Evolutionary conservation across 2,797 vertebrate species (phyloP).

Genomic region (Rallus crepitans): DNA sequence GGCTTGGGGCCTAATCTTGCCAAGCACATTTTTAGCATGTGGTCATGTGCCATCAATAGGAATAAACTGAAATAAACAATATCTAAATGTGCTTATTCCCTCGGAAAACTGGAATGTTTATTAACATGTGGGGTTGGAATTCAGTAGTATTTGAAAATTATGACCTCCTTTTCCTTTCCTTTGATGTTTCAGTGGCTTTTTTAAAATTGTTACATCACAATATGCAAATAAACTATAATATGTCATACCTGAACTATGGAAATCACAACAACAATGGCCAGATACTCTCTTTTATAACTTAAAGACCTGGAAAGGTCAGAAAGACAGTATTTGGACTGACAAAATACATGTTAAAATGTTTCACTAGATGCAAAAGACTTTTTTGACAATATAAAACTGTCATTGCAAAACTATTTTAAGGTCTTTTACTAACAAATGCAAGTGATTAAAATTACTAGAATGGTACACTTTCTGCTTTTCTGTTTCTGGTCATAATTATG

Average conservation of each 20-base stretch:
- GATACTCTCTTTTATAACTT: not conserved
- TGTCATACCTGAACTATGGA: not conserved
- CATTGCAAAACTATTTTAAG: conserved; percentile 50
- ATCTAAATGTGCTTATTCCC: not conserved
- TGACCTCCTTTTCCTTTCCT: not conserved
- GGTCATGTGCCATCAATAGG: not conserved
- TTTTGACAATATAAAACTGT: conserved; percentile 26
- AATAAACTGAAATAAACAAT: conserved; percentile 26
- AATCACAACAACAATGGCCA: not conserved
- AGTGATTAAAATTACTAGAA: conserved; percentile 60
- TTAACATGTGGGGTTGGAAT: not conserved
- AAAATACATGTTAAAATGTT: conserved; percentile 3
- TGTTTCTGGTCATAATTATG: not conserved
- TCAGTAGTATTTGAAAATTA: not conserved
- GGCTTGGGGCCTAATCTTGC: not conserved
- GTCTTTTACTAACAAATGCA: conserved; percentile 54
- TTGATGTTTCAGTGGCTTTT: not conserved
- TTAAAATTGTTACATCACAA: not conserved
- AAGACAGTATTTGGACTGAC: conserved; percentile 13
- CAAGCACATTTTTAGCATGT: conserved; percentile 32
- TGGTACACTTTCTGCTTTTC: not conserved
- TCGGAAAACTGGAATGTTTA: conserved; percentile 9
- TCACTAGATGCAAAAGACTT: not conserved
- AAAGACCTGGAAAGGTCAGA: not conserved
- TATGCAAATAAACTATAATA: not conserved